These are phyloP conservation scores for Cremastinae sp. DNA, from an alignment of 2,888 invertebrate species.

Conservation along the genomic window DNA sequence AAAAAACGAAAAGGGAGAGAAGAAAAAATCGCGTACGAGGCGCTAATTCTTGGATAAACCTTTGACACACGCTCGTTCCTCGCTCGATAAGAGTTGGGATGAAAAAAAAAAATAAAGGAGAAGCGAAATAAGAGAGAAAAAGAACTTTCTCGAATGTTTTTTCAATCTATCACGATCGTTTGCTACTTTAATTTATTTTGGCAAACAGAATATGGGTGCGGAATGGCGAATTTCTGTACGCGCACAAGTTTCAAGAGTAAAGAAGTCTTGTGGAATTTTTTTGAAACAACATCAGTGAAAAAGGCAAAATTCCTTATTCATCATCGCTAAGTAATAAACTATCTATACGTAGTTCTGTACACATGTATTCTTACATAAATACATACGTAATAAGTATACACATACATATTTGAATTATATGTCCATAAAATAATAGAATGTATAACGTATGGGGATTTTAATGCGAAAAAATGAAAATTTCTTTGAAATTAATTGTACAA, in stretches of 20 bases:
- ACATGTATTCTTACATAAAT: not conserved
- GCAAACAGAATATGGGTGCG: slow-evolving; percentile 4
- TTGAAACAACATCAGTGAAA: slow-evolving; percentile 22
- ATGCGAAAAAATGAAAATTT: not conserved
- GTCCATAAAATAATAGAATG: not conserved
- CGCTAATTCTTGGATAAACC: slow-evolving; percentile 61
- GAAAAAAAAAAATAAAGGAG: too few relatives aligned
- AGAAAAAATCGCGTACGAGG: slow-evolving; percentile 53
- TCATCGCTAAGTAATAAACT: slow-evolving; percentile 41
- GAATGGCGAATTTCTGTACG: slow-evolving; percentile 7
- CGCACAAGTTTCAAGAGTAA: slow-evolving; percentile 7
- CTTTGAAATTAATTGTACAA: not conserved
- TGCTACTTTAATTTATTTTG: slow-evolving; percentile 44
- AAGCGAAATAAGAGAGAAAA: slow-evolving; percentile 12
- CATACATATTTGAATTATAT: slow-evolving; percentile 31
- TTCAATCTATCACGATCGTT: slow-evolving; percentile 45
- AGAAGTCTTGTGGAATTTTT: slow-evolving; percentile 19
- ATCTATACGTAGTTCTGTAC: slow-evolving; percentile 20
- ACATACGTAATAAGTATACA: slow-evolving; percentile 23
- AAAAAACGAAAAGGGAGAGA: slow-evolving; percentile 44
- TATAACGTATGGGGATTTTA: not conserved
- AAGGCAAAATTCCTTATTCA: slow-evolving; percentile 32
- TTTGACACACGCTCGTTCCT: slow-evolving; percentile 41
- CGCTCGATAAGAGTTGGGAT: slow-evolving; percentile 1
- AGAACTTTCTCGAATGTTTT: slow-evolving; percentile 45